Conservation (phyloP, 2,113 vertebrate species). For the Eubucco bourcierii region DNA sequence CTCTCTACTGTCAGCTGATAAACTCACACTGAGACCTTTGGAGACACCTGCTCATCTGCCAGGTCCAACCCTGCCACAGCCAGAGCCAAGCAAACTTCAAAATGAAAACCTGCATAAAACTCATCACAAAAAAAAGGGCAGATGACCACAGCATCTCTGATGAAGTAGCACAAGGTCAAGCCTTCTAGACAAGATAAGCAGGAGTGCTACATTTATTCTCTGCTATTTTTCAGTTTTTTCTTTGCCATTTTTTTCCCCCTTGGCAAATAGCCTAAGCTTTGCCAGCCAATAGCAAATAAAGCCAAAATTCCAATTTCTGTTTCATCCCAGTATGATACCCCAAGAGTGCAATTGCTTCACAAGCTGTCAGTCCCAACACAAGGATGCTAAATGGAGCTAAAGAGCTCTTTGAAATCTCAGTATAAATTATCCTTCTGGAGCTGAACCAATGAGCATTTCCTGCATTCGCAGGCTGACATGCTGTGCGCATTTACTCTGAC, state of each 20-base stretch:
- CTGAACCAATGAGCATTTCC: conserved; percentile 44
- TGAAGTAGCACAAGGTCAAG: background rate
- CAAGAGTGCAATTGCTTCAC: conserved; percentile 42
- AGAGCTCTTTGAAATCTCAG: conserved; percentile 43
- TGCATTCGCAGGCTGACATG: background rate
- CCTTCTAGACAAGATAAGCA: background rate
- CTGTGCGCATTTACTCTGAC: conserved; percentile 13
- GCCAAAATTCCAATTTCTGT: conserved; percentile 45
- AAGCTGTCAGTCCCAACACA: conserved; percentile 61
- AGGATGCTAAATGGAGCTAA: conserved; percentile 62
- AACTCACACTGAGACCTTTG: background rate
- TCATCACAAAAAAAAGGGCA: background rate
- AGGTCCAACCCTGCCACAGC: background rate
- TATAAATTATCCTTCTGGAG: conserved; percentile 48
- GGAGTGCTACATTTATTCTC: background rate
- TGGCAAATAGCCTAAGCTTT: background rate
- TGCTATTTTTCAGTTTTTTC: background rate
- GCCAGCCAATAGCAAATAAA: conserved; percentile 24
- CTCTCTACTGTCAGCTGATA: background rate
- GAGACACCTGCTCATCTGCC: background rate
- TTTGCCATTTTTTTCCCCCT: no score
- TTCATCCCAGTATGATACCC: conserved; percentile 53
- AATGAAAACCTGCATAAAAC: conserved; percentile 10
- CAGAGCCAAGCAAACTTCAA: conserved; percentile 14
- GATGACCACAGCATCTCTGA: background rate